Conservation (phyloP, 2,797 vertebrate species). For the Microctenopoma stevenorrisi region DNA sequence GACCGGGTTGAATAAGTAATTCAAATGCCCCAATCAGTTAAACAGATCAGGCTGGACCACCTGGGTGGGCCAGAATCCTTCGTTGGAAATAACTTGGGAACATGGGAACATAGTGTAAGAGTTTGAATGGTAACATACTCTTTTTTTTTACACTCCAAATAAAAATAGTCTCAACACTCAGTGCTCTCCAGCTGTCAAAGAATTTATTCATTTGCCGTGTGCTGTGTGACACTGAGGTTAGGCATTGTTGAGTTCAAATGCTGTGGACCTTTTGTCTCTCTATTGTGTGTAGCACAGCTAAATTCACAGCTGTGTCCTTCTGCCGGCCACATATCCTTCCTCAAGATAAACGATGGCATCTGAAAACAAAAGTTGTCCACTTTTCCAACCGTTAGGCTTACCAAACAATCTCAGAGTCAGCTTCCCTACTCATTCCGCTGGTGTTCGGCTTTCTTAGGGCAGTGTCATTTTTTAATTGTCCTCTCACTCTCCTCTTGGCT, state of each 20-base stretch:
- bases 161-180: constrained; percentile 27
- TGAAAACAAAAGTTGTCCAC: constrained; percentile 52
- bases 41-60: constrained; percentile 62
- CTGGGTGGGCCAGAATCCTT: constrained; percentile 34
- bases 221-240: constrained; percentile 11
- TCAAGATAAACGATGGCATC: constrained; percentile 53
- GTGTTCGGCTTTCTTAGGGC: constrained; percentile 36
- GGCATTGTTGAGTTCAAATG: constrained; percentile 23
- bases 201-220: constrained; percentile 36
- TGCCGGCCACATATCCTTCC: constrained; percentile 35
- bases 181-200: constrained; percentile 24
- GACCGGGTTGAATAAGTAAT: constrained; percentile 59
- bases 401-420: constrained; percentile 26
- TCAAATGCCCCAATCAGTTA: constrained; percentile 53
- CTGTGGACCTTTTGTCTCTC: constrained; percentile 25
- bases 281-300: constrained; percentile 27
- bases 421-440: constrained; percentile 20
- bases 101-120: constrained; percentile 38
- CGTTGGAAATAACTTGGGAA: constrained; percentile 40
- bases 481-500: constrained; percentile 23
- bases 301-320: constrained; percentile 44
- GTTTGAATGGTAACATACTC: constrained; percentile 40
- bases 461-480: constrained; percentile 35
- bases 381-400: constrained; percentile 34
- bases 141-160: constrained; percentile 48